Evolutionary conservation across 1,140 invertebrate genomes (phyloP).

Genomic region (Procambarus clarkii): DNA sequence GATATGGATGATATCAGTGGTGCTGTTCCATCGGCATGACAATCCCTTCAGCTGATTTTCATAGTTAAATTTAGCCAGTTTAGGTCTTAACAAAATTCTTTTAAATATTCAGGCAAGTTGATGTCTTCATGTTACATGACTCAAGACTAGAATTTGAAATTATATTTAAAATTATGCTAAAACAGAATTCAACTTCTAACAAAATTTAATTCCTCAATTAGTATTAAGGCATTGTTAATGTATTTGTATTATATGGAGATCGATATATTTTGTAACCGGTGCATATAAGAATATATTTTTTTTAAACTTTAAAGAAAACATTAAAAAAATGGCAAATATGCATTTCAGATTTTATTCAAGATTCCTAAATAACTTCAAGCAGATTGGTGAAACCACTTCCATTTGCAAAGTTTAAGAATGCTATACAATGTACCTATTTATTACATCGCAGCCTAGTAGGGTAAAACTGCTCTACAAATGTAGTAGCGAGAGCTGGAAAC

Average conservation of each 20-base stretch:
- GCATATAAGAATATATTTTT: slow-evolving; percentile 31
- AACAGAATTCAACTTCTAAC: not conserved
- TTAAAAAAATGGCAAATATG: not conserved
- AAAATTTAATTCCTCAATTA: not conserved
- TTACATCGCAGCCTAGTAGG: too few species aligned
- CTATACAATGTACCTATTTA: too few species aligned
- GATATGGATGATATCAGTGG: not conserved
- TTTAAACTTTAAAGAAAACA: slow-evolving; percentile 23
- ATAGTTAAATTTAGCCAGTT: not conserved
- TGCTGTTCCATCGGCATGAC: slow-evolving; percentile 8
- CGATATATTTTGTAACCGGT: slow-evolving; percentile 27
- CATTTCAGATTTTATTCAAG: not conserved
- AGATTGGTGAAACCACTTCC: too few species aligned
- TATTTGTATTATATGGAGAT: slow-evolving; percentile 21
- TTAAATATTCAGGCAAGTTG: not conserved
- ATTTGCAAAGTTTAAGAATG: too few species aligned
- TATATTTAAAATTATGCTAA: not conserved
- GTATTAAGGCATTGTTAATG: slow-evolving; percentile 19
- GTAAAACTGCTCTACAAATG: too few species aligned
- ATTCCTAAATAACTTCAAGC: not conserved
- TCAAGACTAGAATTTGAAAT: not conserved
- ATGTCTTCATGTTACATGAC: not conserved
- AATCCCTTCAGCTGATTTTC: not conserved
- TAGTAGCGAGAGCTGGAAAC: too few species aligned
- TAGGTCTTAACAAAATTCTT: not conserved